phyloP scores from a whole-genome alignment of 2,888 invertebrate genomes.

The Drosophila paucipuncta region DNA sequence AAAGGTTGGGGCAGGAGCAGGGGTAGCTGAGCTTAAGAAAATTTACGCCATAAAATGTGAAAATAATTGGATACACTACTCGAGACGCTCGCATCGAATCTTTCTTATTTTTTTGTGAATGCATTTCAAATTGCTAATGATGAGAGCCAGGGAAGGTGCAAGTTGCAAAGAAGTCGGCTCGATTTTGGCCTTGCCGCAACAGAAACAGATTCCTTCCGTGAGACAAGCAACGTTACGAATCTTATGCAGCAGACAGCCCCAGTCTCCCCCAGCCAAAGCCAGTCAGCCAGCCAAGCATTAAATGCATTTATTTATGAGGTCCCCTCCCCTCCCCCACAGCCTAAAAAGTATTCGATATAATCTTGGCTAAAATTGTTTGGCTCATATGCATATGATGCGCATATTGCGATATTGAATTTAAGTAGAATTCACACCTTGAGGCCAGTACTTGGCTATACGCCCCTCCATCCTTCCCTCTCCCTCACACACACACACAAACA shows the following conservation, averaged over 20 bases:
- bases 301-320: conserved; percentile 81
- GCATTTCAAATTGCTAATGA: conserved; percentile 80
- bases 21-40: conserved; percentile 62
- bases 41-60: conserved; percentile 82
- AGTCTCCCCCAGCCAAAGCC: background rate
- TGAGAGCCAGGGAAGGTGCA: conserved; percentile 52
- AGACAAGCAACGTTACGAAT: conserved; percentile 66
- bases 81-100: conserved; percentile 38
- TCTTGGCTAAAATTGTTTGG: conserved; percentile 68
- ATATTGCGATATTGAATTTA: conserved; percentile 76
- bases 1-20: background rate
- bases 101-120: conserved; percentile 51
- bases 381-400: conserved; percentile 77
- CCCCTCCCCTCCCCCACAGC: conserved; percentile 23
- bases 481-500: background rate
- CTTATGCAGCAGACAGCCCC: conserved; percentile 37
- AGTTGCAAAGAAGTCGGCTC: conserved; percentile 18
- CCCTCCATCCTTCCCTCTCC: background rate
- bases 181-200: conserved; percentile 23
- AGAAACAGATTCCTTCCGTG: conserved; percentile 74
- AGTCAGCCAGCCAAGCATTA: conserved; percentile 63
- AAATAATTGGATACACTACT: conserved; percentile 80
- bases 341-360: conserved; percentile 57
- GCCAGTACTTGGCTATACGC: conserved; percentile 21
- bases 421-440: conserved; percentile 79